Percentiles rank a stretch among this genome's conserved stretches.
Evolutionary conservation across 2,888 invertebrate species (phyloP).

Genomic region (Carabus problematicus): DNA sequence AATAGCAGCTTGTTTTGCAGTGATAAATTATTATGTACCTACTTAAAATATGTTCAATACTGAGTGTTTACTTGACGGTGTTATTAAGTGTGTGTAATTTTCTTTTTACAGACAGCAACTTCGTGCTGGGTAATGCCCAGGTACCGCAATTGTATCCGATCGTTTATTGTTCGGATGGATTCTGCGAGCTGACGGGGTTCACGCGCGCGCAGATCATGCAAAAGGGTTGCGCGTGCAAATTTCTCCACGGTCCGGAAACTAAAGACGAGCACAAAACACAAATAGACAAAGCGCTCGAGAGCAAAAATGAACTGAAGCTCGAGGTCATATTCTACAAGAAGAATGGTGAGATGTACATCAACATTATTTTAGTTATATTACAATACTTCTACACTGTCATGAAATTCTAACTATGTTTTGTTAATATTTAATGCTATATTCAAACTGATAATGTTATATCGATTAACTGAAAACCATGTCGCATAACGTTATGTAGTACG

Average conservation of each 20-base stretch:
- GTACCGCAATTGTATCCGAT: constrained; percentile 87
- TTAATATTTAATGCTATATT: neutral
- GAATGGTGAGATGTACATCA: constrained; percentile 74
- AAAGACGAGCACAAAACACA: constrained; percentile 85
- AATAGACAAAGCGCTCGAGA: constrained; percentile 88
- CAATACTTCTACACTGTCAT: neutral
- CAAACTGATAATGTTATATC: neutral
- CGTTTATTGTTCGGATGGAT: constrained; percentile 96
- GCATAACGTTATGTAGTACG: no score
- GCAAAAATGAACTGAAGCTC: constrained; percentile 89
- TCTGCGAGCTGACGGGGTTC: constrained; percentile 94
- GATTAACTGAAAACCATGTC: neutral
- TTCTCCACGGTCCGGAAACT: constrained; percentile 91
- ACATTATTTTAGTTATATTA: neutral
- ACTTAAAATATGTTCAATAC: no score
- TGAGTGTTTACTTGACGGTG: no score
- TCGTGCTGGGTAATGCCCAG: constrained; percentile 94
- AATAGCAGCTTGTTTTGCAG: no score
- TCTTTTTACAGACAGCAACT: constrained; percentile 85
- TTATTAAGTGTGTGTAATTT: constrained; percentile 21
- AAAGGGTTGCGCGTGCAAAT: constrained; percentile 94
- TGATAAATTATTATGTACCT: no score
- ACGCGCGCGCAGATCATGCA: constrained; percentile 96
- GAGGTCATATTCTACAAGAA: constrained; percentile 96
- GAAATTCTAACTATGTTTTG: neutral